Base-by-base conservation (phyloP, 2,113 vertebrate genomes). In the Chascanopsetta lugubris region DNA sequence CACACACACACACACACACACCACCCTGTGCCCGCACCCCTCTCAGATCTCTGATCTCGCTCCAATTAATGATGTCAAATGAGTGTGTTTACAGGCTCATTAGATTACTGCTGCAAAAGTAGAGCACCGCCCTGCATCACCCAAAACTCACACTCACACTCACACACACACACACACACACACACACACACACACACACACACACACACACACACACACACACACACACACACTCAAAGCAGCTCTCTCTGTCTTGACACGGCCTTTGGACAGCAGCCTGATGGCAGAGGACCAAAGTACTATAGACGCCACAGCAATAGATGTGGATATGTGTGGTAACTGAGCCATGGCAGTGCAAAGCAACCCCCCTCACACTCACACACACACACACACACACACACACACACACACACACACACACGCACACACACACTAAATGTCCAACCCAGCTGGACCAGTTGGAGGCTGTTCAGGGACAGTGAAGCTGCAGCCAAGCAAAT, bases 21-120 rank as follows among this genome's bases (percentile, higher is more conserved):
- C 22, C 6, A 21, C 3, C 46, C 15, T 79, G 27, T 61, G 20
- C 72, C 69, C 65, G 70, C 77, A 69, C 56, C 64, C 77, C 69
- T 83, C 87, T 88, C 68, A 77, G 75, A 88, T 85, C 87, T 94
- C 89, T 93, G 92, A 93, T 93, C 91, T 92, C 87, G 68, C 80
- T 91, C 91, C 91, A 93, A 88, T 91, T 92, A 93, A 89, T 88
- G 89, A 91, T 94, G 92, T 94, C 89, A 94, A 93, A 94, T 91
- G 87, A 93, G 88, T 91, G 88, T 93, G 89, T 94, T 93, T 93
- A 93, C 92, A 90, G 89, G 87, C 91, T 92, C 91, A 93, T 93
- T 93, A 91, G 88, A 92, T 91, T 88, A 90, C 87, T 88, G 85
- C 86, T 86, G 87, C 84, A 87, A 89, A 84, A 87, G 82, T 75